A percentile compares a stretch with the other conserved stretches of the same genome.
Evolutionary conservation across 2,888 invertebrate genomes (phyloP).

Genomic region (Drosophila nr. perissopoda): DNA sequence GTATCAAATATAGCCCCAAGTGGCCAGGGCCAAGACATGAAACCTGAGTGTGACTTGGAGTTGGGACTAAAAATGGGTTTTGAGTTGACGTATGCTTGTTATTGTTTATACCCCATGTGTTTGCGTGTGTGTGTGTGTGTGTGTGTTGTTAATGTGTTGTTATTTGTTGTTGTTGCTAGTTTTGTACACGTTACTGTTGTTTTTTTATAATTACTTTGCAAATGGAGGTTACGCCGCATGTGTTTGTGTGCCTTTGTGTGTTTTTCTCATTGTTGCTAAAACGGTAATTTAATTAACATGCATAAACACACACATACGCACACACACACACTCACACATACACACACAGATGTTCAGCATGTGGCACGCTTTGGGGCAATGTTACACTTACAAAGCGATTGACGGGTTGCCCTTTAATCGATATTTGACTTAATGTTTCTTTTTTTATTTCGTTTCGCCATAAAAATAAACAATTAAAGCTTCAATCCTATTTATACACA

Average conservation of each 20-base stretch:
- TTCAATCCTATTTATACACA: neutral
- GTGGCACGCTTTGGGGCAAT: conserved; percentile 42
- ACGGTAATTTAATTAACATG: conserved; percentile 79
- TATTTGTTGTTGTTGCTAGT: conserved; percentile 27
- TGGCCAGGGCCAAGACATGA: conserved; percentile 55
- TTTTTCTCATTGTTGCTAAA: conserved; percentile 53
- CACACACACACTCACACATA: conserved; percentile 17
- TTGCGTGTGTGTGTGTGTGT: conserved; percentile 1
- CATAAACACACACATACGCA: conserved; percentile 56
- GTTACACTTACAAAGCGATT: conserved; percentile 60
- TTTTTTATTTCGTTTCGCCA: neutral
- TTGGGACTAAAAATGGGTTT: conserved; percentile 43
- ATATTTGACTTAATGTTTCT: conserved; percentile 44
- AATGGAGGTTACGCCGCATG: conserved; percentile 55
- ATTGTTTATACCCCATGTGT: conserved; percentile 13
- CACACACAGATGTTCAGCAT: neutral
- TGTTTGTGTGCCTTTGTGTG: conserved; percentile 38
- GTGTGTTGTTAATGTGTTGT: conserved; percentile 1
- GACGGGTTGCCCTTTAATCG: conserved; percentile 49
- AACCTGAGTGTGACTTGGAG: conserved; percentile 15
- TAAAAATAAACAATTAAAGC: conserved; percentile 2
- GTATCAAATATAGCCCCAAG: conserved; percentile 42
- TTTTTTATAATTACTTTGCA: conserved; percentile 73
- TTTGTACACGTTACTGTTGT: conserved; percentile 50
- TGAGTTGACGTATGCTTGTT: conserved; percentile 43